Percentiles rank a stretch among this genome's conserved stretches.
Evolutionary conservation across 1,140 invertebrate genomes (phyloP).

Genomic region (Drosophila subpulchrella): DNA sequence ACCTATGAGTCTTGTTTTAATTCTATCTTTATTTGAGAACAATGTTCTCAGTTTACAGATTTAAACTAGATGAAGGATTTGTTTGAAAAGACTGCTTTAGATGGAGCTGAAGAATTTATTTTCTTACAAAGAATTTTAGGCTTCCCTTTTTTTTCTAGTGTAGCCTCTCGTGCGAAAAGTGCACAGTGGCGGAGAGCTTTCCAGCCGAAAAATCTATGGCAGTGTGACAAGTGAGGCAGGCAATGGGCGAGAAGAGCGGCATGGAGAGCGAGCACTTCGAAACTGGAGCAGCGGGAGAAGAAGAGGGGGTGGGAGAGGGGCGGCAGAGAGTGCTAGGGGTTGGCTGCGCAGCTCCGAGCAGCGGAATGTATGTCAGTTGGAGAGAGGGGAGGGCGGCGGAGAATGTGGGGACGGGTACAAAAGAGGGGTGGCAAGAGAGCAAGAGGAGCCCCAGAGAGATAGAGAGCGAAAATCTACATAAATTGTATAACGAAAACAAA

Average conservation of each 20-base stretch:
- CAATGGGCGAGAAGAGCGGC: constrained; percentile 24
- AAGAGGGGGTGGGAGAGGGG: not conserved
- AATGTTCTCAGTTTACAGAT: too few species aligned
- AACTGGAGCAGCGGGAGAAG: constrained; percentile 60
- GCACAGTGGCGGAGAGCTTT: constrained; percentile 60
- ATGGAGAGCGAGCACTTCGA: constrained; percentile 55
- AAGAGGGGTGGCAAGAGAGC: constrained; percentile 19
- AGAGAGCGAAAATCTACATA: constrained; percentile 62
- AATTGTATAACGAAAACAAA: constrained; percentile 77
- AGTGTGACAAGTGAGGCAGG: constrained; percentile 73
- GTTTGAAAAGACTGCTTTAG: too few species aligned
- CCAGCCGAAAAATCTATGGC: constrained; percentile 71
- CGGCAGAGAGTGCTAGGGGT: constrained; percentile 11
- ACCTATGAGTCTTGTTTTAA: too few species aligned
- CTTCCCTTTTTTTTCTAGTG: not conserved
- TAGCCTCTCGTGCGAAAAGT: constrained; percentile 25
- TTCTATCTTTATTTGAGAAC: too few species aligned
- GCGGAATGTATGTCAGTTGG: constrained; percentile 41
- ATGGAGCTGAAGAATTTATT: too few species aligned
- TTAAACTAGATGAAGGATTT: too few species aligned
- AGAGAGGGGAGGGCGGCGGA: constrained; percentile 1
- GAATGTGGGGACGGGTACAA: constrained; percentile 1
- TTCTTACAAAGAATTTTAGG: not conserved
- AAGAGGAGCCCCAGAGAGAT: constrained; percentile 7
- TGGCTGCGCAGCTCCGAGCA: constrained; percentile 39